Percentiles rank a stretch among this genome's conserved stretches.
Evolutionary conservation across 2,888 invertebrate species (phyloP).

Genomic region (Lottia gigantea): DNA sequence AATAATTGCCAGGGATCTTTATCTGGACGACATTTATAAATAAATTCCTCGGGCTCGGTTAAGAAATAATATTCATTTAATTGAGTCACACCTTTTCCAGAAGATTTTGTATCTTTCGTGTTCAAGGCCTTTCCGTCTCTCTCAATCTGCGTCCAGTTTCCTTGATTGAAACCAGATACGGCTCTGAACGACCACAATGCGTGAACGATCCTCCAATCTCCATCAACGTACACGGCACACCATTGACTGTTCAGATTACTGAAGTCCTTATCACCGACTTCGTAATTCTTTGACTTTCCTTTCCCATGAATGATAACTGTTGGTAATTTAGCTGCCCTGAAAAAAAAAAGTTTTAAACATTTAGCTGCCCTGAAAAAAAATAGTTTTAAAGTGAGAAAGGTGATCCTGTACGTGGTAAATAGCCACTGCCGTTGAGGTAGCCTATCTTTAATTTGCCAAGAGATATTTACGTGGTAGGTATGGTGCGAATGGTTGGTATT

Average conservation of each 20-base stretch:
- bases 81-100: slow-evolving; percentile 18
- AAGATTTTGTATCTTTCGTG: slow-evolving; percentile 11
- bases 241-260: slow-evolving; percentile 36
- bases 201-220: slow-evolving; percentile 41
- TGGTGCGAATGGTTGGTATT: too few species aligned
- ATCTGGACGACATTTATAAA: slow-evolving; percentile 35
- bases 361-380: slow-evolving; percentile 33
- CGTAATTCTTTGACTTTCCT: slow-evolving; percentile 41
- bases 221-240: slow-evolving; percentile 40
- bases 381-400: neutral
- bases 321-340: slow-evolving; percentile 35
- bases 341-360: neutral
- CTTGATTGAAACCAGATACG: slow-evolving; percentile 23
- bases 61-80: slow-evolving; percentile 36
- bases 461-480: too few species aligned
- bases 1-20: slow-evolving; percentile 37
- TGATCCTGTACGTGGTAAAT: too few species aligned
- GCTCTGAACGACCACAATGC: slow-evolving; percentile 41
- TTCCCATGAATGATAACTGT: slow-evolving; percentile 38
- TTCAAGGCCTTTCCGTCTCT: slow-evolving; percentile 16
- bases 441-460: too few species aligned
- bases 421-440: too few species aligned
- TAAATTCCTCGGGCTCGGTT: slow-evolving; percentile 36
- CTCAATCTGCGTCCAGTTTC: slow-evolving; percentile 34
- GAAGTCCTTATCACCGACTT: slow-evolving; percentile 35